Percentiles rank a stretch among this genome's conserved stretches.
phyloP scores from a whole-genome alignment of 2,797 vertebrate genomes.

The Cephalopachus bancanus region DNA sequence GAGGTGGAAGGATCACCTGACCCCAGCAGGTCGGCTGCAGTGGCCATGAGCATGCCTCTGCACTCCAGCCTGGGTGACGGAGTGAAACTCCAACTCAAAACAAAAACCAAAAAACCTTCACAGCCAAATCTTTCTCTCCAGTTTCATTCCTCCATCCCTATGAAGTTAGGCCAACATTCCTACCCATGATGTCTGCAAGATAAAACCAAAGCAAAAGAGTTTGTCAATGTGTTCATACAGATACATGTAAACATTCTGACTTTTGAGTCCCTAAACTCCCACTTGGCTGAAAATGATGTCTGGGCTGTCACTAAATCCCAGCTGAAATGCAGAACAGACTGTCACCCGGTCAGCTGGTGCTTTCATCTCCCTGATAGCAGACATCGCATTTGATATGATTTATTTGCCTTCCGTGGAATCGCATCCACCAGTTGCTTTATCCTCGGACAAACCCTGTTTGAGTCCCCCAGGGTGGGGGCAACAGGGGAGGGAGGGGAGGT shows the following conservation, averaged over 20 bases:
- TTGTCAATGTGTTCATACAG: background rate
- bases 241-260: background rate
- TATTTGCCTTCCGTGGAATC: background rate
- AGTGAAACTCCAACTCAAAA: background rate
- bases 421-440: constrained; percentile 23
- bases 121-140: background rate
- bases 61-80: background rate
- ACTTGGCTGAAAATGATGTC: background rate
- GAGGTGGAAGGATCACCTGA: background rate
- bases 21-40: background rate
- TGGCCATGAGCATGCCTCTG: background rate
- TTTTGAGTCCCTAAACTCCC: background rate
- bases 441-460: background rate
- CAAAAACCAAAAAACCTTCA: background rate
- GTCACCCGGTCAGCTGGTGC: background rate
- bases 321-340: background rate
- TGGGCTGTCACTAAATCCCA: background rate
- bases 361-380: background rate
- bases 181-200: background rate
- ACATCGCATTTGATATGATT: background rate
- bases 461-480: fast-evolving
- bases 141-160: background rate
- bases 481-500: background rate
- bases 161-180: background rate
- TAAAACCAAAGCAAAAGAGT: background rate